These are phyloP conservation scores for Himalopsyche japonica DNA, from an alignment of 2,888 invertebrate genomes.

Conservation along the genomic window DNA sequence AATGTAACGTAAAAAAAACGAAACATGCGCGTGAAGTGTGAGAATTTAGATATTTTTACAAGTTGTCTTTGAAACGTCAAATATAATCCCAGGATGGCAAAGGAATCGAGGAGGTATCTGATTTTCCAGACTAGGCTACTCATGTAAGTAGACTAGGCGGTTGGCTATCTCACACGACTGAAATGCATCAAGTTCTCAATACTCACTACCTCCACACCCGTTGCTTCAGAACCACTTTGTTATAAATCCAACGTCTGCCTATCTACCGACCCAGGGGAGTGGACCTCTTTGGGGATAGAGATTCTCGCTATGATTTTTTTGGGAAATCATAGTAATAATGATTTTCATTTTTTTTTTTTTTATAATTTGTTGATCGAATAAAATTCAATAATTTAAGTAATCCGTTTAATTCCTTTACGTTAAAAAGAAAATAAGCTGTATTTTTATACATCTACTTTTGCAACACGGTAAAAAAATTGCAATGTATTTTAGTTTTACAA, in stretches of 20 bases:
- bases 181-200: constrained; percentile 25
- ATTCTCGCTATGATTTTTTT: background rate
- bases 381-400: too few species aligned
- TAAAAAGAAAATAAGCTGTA: too few species aligned
- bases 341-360: too few species aligned
- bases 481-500: too few species aligned
- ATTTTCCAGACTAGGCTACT: background rate
- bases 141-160: background rate
- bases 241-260: constrained; percentile 33
- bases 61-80: background rate
- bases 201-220: constrained; percentile 12
- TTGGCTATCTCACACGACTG: background rate
- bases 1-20: background rate
- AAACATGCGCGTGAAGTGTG: background rate
- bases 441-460: too few species aligned
- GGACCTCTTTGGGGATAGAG: background rate
- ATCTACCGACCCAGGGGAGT: constrained; percentile 21
- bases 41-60: background rate
- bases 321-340: too few species aligned
- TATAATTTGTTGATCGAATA: too few species aligned
- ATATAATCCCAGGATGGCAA: background rate
- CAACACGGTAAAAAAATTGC: too few species aligned
- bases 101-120: background rate
- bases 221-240: constrained; percentile 34
- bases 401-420: too few species aligned